Conservation (phyloP, 2,113 vertebrate species). For the Ageneiosus marmoratus region DNA sequence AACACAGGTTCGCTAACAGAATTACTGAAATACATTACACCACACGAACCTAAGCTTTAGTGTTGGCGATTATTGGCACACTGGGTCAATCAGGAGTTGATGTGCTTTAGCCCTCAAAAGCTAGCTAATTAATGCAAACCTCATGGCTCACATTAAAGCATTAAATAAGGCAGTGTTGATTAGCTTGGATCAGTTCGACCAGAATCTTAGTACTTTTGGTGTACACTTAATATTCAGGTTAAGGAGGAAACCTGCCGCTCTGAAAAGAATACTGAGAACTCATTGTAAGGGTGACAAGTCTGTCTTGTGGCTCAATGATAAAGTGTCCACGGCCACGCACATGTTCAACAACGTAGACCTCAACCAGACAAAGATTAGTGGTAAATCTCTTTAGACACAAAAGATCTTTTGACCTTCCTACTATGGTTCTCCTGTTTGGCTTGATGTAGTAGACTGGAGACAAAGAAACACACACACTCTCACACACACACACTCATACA, state of each 20-base stretch:
- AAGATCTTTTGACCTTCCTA: constrained; percentile 1
- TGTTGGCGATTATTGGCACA: not conserved
- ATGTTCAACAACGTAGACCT: not conserved
- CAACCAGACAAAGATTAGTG: constrained; percentile 20
- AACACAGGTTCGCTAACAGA: not conserved
- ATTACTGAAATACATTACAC: not conserved
- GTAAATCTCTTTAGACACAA: constrained; percentile 11
- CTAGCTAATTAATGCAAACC: not conserved
- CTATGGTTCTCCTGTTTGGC: not conserved
- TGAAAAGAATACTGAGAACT: constrained; percentile 6
- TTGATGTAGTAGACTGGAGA: not conserved
- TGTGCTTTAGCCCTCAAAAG: not conserved
- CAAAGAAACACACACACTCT: not conserved
- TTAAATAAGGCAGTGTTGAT: constrained; percentile 31
- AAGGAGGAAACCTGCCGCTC: constrained; percentile 29
- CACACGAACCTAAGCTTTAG: not conserved
- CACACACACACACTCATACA: not conserved
- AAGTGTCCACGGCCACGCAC: not conserved
- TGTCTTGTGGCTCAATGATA: constrained; percentile 12
- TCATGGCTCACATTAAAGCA: not conserved
- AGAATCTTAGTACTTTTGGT: constrained; percentile 11
- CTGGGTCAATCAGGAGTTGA: not conserved
- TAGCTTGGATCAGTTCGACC: not conserved
- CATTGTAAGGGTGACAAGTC: not conserved
- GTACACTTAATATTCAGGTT: not conserved